Percentiles rank a stretch among this genome's conserved stretches.
These are phyloP conservation scores for Channa argus DNA, from an alignment of 2,113 vertebrate genomes.

Conservation along the genomic window DNA sequence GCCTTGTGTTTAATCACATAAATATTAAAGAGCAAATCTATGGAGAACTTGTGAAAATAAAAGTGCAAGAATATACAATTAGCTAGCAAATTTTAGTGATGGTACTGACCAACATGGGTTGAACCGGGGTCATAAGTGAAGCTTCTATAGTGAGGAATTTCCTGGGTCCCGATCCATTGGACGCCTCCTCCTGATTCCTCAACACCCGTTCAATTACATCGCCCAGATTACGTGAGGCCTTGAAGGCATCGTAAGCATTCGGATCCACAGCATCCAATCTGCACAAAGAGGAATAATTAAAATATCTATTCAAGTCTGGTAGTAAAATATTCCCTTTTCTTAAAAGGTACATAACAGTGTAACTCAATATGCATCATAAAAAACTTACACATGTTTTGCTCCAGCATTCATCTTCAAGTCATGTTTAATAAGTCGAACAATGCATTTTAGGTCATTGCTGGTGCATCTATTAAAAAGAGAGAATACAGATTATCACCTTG, in stretches of 20 bases:
- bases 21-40: neutral
- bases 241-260: constrained; percentile 97
- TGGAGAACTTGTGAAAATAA: neutral
- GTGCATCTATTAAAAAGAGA: constrained; percentile 87
- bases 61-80: too few relatives aligned
- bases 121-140: constrained; percentile 95
- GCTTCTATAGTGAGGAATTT: constrained; percentile 91
- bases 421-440: constrained; percentile 95
- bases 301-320: neutral
- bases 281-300: neutral
- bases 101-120: constrained; percentile 94
- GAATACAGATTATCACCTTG: neutral
- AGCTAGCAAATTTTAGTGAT: neutral
- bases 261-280: constrained; percentile 96
- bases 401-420: constrained; percentile 98
- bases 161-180: constrained; percentile 85
- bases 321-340: neutral
- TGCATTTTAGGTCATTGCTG: constrained; percentile 95
- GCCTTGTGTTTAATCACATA: too few relatives aligned
- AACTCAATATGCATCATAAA: neutral
- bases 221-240: constrained; percentile 94
- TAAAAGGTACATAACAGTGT: neutral
- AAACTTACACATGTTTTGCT: constrained; percentile 96
- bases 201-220: constrained; percentile 95
- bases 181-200: constrained; percentile 89